Base-by-base conservation (phyloP, 2,113 vertebrate genomes). In the Cyanoderma ruficeps region DNA sequence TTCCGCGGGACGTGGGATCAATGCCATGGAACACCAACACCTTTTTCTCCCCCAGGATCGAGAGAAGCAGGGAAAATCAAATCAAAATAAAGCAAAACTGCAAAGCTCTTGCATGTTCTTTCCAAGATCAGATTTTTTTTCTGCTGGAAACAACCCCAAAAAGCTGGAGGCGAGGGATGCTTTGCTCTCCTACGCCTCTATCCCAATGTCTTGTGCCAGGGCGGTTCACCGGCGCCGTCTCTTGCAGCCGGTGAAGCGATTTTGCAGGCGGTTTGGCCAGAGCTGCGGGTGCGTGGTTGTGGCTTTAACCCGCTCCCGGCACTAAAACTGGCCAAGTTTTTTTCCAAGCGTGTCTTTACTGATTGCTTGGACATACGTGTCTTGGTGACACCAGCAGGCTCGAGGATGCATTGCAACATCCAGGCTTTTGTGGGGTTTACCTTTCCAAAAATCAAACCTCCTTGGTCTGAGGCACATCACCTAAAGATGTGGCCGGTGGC, bases 261-360 rank as follows among this genome's bases (percentile, higher is more conserved):
- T 94, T 87, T 76, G 77, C 85, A 96, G 95, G 67, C 35, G 4
- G 49, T 80, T 89, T 91, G 93, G 84, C 81, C 39, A 6, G 77
- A 64, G 63, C 72, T 64, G 68, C 47, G 42, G 67, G 28, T 63
- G 77, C 7, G 4, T 76, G 84, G 56, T 33, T 76, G 71, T 17
- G 82, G 47, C 39, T 96, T 94, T 83, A 91, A 94, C 52, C 71
- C 28, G 1, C 47, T 89, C 57, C 42, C 15, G 1, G 47, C 71
- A 27, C 33, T 55, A 22, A 83, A 90, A n/a, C 41, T 41, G 42
- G 42, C 35, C 3, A 39, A 57, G 76, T 33, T 33, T 89, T 89
- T 80, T 77, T 89, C 59, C 55, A 23, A 69, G 37, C 3, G 16
- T 39, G 25, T 37, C 60, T 70, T 44, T 33, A 5, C 31, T 33